phyloP scores from a whole-genome alignment of 2,888 invertebrate genomes.

The Megastigmus dorsalis region DNA sequence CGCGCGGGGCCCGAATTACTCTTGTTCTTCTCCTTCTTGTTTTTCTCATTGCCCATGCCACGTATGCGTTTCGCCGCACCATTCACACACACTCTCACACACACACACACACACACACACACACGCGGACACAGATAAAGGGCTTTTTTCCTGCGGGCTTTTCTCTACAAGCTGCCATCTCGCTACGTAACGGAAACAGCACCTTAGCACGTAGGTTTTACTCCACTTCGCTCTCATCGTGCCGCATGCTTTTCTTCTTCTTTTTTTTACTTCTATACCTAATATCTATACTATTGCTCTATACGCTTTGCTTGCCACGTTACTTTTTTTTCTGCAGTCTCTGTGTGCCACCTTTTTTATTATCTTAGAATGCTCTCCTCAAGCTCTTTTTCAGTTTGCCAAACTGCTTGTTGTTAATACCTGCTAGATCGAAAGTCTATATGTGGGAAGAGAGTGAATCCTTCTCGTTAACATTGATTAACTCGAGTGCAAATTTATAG shows the following conservation, averaged over 20 bases:
- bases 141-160: conserved; percentile 67
- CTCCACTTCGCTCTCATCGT: conserved; percentile 64
- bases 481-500: too few relatives aligned
- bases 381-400: conserved; percentile 9
- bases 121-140: conserved; percentile 57
- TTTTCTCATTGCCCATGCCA: too few relatives aligned
- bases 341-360: neutral
- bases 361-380: neutral
- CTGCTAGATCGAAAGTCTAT: neutral
- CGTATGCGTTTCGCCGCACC: too few relatives aligned
- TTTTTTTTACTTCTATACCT: neutral
- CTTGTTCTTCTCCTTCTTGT: neutral
- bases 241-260: conserved; percentile 27
- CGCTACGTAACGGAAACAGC: conserved; percentile 63
- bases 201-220: conserved; percentile 72
- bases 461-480: conserved; percentile 17
- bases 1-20: conserved; percentile 48
- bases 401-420: neutral
- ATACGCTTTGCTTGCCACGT: too few relatives aligned
- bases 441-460: conserved; percentile 35
- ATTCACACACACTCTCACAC: too few relatives aligned
- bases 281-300: neutral
- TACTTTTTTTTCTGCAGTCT: neutral
- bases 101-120: neutral
- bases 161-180: conserved; percentile 67